Evolutionary conservation across 2,888 invertebrate species (phyloP).

Genomic region (Nephrotoma appendiculata): DNA sequence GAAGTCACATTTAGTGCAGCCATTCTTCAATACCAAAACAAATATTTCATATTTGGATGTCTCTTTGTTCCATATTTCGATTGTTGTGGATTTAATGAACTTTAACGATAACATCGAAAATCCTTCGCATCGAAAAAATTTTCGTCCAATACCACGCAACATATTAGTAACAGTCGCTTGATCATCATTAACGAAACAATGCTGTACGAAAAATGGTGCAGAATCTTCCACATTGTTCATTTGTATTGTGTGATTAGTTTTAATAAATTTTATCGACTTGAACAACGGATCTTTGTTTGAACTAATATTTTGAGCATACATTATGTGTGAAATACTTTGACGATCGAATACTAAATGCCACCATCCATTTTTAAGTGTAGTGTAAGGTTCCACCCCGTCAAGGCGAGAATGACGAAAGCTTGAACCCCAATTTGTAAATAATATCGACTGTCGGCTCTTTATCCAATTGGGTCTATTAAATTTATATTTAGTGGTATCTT

Average conservation of each 20-base stretch:
- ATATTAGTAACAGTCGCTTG: neutral
- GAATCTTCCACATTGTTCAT: neutral
- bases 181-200: neutral
- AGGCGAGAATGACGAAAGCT: neutral
- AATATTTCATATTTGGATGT: neutral
- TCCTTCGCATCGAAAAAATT: neutral
- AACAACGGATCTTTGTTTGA: neutral
- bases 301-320: neutral
- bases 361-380: neutral
- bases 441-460: neutral
- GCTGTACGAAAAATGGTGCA: neutral
- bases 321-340: neutral
- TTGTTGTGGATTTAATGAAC: neutral
- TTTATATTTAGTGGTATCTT: neutral
- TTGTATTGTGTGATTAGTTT: neutral
- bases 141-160: neutral
- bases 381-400: neutral
- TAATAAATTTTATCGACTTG: neutral
- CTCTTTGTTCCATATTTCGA: neutral
- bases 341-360: neutral
- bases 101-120: neutral
- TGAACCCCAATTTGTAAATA: neutral
- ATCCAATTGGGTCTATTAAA: neutral
- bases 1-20: neutral
- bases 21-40: neutral